Percentiles rank a stretch among this genome's conserved stretches.
These are phyloP conservation scores for Phacellophora camtschatica DNA, from an alignment of 30 jellyfish, hydroid and myxozoan genomes.

Conservation along the genomic window DNA sequence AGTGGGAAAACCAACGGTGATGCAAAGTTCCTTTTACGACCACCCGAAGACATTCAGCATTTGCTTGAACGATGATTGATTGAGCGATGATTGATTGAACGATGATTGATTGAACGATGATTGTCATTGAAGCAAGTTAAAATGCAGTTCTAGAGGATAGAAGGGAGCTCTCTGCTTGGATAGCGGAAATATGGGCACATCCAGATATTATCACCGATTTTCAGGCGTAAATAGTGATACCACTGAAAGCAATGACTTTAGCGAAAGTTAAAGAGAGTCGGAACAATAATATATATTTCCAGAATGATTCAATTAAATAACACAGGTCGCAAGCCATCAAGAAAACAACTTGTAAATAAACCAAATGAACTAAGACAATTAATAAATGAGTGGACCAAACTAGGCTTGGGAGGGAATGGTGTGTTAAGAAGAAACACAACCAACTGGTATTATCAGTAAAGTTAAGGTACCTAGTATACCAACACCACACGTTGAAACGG, in stretches of 20 bases:
- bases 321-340: conserved; percentile 6
- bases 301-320: background rate
- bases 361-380: too few relatives aligned
- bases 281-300: background rate
- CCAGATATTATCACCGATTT: background rate
- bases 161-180: too few relatives aligned
- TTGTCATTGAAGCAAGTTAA: background rate
- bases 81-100: background rate
- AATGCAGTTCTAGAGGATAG: background rate
- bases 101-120: too few relatives aligned
- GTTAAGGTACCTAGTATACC: conserved; percentile 6
- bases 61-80: background rate
- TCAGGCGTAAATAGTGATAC: background rate
- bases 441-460: too few relatives aligned
- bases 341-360: conserved; percentile 24
- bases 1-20: background rate
- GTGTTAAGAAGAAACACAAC: too few relatives aligned
- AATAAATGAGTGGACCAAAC: too few relatives aligned
- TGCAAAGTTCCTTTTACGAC: background rate
- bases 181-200: background rate
- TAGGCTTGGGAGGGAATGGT: too few relatives aligned
- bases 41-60: background rate
- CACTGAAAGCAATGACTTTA: conserved; percentile 1
- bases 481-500: too few relatives aligned
- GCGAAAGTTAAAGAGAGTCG: conserved; percentile 9